Base-by-base conservation (phyloP, 2,113 vertebrate species). In the Pituophis catenifer region DNA sequence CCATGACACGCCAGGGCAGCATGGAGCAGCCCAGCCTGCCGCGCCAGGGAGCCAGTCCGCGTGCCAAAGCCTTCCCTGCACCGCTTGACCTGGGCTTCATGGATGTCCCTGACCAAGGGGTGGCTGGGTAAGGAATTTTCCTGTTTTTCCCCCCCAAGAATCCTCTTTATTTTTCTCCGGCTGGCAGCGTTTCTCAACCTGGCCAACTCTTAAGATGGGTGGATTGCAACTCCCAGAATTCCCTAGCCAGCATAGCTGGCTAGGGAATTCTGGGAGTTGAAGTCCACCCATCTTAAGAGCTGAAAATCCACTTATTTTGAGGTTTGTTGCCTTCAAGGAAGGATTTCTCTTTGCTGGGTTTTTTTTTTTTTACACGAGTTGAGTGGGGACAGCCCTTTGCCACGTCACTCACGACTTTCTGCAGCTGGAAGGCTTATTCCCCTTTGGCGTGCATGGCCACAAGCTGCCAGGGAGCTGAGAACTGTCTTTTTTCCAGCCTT, bases 11-110 rank as follows among this genome's bases (percentile, higher is more conserved):
- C 87, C 98, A 98, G 95, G 96, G 97, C 92, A 98, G 94, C 95
- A 97, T 98, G 97, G 98, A 98, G 5, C 98, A 98, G 93, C 98
- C 98, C 75, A 98, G 94, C 24, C 95, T 98, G 59, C 98, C 98
- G 1, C 95, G 97, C 23, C 92, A 97, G 95, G 94, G 94, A 86
- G 97, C 93, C 94, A 91, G 11, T 93, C 88, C 93, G 0, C 48
- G 94, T 0, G 94, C 96, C 86, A 24, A 70, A 29, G 24, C 85
- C 92, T 89, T 29, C 6, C 62, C 75, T 8, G 29, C 88, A 8
- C 88, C 93, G 10, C 26, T 65, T 38, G 97, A 98, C 96, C 97
- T 98, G 97, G 97, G 96, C 54, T 98, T 98, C 96, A 98, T 98
- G 98, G 94, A 96, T 0, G 98, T 98, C 44, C 98, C 98, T 0